Conservation (phyloP, 2,888 invertebrate genomes). For the Caenorhabditis sp. region DNA sequence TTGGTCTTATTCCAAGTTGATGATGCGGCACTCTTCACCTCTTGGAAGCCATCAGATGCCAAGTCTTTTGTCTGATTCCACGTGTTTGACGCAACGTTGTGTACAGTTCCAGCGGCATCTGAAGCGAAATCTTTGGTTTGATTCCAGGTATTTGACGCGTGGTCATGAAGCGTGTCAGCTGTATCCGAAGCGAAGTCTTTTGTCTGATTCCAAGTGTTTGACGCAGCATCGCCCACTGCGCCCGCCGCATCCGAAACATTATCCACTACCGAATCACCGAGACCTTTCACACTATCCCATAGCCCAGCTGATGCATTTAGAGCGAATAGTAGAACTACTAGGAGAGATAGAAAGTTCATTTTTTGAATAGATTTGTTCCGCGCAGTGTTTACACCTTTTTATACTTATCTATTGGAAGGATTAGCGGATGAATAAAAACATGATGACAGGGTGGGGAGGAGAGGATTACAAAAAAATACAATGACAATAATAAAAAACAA, state of each 20-base stretch:
- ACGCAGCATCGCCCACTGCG: neutral
- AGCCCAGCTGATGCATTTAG: neutral
- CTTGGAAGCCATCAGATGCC: neutral
- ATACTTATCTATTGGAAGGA: neutral
- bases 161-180: neutral
- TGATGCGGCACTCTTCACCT: neutral
- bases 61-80: neutral
- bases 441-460: neutral
- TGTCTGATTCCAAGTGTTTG: neutral
- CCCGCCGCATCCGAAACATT: neutral
- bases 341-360: neutral
- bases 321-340: neutral
- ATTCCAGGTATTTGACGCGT: neutral
- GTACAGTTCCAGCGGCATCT: neutral
- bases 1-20: neutral
- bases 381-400: neutral
- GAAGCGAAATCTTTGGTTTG: neutral
- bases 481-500: neutral
- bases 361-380: neutral
- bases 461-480: neutral
- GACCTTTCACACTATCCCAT: neutral
- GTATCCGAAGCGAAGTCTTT: neutral
- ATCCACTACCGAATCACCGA: neutral
- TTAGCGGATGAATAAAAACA: neutral
- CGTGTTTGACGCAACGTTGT: neutral